phyloP scores from a whole-genome alignment of 2,888 invertebrate species.

The Dexiosoma caninum region DNA sequence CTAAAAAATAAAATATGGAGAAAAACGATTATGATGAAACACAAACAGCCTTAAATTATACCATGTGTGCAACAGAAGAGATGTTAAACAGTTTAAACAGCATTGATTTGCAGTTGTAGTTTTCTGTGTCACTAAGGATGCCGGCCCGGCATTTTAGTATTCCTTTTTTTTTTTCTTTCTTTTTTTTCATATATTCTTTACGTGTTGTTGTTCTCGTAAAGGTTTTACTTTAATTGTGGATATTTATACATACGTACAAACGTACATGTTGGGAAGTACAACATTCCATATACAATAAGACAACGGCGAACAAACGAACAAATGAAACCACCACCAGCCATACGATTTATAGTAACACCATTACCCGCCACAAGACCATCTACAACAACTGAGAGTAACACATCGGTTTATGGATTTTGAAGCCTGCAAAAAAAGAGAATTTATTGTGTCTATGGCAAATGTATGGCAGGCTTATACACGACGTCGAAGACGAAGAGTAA shows the following conservation, averaged over 20 bases:
- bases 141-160: conserved; percentile 28
- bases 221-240: conserved; percentile 40
- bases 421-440: neutral
- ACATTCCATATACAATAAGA: neutral
- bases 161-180: conserved; percentile 4
- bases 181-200: conserved; percentile 10
- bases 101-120: conserved; percentile 41
- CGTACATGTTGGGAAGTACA: conserved; percentile 11
- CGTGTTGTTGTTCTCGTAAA: conserved; percentile 10
- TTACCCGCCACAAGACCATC: conserved; percentile 23
- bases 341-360: conserved; percentile 13
- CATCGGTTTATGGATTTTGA: conserved; percentile 26
- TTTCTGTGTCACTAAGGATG: conserved; percentile 55
- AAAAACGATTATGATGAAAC: too few species aligned
- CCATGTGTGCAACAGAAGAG: conserved; percentile 27
- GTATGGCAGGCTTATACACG: neutral
- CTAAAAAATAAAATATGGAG: too few species aligned
- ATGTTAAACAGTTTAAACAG: conserved; percentile 15
- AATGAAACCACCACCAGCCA: conserved; percentile 30
- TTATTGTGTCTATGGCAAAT: neutral
- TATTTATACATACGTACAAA: conserved; percentile 25
- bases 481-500: neutral
- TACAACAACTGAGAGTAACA: conserved; percentile 20
- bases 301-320: neutral
- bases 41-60: neutral